phyloP scores from a whole-genome alignment of 92 coral and sea anemone species.

The Micromussa lordhowensis region DNA sequence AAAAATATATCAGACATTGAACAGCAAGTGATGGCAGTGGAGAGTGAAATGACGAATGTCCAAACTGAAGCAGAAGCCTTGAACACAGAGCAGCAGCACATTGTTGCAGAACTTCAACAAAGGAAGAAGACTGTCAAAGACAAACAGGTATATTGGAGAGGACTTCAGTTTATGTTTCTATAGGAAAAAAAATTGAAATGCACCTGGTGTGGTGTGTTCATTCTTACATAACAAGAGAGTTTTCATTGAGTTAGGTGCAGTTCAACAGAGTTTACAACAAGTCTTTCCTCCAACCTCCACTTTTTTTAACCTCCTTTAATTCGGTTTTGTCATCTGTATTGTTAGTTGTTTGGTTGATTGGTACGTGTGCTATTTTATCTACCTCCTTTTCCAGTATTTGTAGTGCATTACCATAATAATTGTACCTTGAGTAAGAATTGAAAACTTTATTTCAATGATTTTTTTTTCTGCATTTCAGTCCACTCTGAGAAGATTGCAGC shows the following conservation, averaged over 20 bases:
- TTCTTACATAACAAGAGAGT: background rate
- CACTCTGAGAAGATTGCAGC: constrained; percentile 13
- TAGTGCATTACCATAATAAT: no score
- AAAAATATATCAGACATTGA: constrained; percentile 15
- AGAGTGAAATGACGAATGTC: background rate
- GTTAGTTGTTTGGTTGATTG: background rate
- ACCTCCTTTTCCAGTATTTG: background rate
- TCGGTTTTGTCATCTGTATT: background rate
- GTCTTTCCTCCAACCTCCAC: no score
- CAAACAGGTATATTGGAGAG: constrained; percentile 6
- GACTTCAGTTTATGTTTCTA: background rate
- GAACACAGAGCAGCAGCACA: background rate
- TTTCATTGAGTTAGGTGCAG: no score
- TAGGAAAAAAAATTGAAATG: no score
- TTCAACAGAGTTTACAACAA: no score
- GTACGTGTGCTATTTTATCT: background rate
- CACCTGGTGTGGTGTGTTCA: background rate
- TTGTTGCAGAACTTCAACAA: background rate
- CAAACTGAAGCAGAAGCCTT: background rate
- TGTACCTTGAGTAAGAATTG: no score
- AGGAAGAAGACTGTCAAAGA: constrained; percentile 30
- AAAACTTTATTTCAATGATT: no score
- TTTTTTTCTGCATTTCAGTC: background rate
- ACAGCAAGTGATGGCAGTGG: constrained; percentile 2
- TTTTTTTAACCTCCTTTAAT: background rate